Evolutionary conservation across 2,113 vertebrate species (phyloP), one percentile per base, ranked within the genome.

Genomic region (Oncorhynchus tshawytscha): DNA sequence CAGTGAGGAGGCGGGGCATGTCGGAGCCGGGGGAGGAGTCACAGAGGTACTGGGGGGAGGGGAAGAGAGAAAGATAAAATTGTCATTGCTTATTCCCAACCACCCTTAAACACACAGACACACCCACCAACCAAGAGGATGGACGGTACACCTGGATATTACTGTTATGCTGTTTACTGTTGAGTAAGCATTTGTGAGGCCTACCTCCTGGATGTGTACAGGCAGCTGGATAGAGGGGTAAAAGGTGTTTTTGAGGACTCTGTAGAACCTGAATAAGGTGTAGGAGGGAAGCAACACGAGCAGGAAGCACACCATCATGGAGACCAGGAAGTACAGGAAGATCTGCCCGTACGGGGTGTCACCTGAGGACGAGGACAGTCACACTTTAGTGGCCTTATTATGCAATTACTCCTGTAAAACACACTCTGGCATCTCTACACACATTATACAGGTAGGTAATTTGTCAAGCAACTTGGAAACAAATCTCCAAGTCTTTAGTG

Each of bases 141-240:
- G 39, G 9, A 45, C 9, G 0, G 39, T 54, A 54, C 15, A 54
- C 51, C 51, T 54, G 51, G 16, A 54, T 54, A 18, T 1, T 7
- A 16, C 6, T 22, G 20, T 34, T 29, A 11, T 29, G 24, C 29
- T 34, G 34, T 34, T 34, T 34, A 34, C 15, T 67, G 66, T 67
- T 29, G 66, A n/a, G 64, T 7, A 20, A 31, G 22, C 11, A 15
- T 7, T 2, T 57, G 49, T 48, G 51, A 4, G 2, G 7, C 25
- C 39, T 84, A 93, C 92, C 85, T 88, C 73, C 22, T 82, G 81
- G 9, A 93, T 74, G 80, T 79, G 83, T 11, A 8, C 0, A 0
- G 92, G 89, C 49, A 92, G 75, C 45, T 78, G 72, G 54, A 72
- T 48, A 1, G 72, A 16, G 0, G 92, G 91, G 72, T 66, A 90